Base-by-base conservation (phyloP, 2,888 invertebrate genomes). In the Agrochola macilenta region DNA sequence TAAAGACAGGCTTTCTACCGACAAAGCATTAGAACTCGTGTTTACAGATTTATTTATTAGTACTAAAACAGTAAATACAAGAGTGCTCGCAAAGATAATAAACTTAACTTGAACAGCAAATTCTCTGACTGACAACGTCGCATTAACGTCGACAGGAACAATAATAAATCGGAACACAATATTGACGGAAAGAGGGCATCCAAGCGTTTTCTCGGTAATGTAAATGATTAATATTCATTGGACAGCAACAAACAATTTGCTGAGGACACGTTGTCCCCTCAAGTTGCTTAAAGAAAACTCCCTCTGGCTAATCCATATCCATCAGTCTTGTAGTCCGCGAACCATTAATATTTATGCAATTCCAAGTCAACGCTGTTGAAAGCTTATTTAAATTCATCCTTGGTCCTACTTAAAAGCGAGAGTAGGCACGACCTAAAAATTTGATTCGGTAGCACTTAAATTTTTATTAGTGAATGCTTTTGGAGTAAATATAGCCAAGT, bases 301-400 rank as follows among this genome's bases (percentile, higher is more conserved):
- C 84, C 88, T 89, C 83, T 78, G 69, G 89, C 91, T 94, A 93
- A 94, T 95, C 94, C 92, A 91, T 92, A 93, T 92, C 93, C 92
- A 93, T 94, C 93, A 93, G 93, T 92, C 92, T 92, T 91, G 90
- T 93, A 92, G 92, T 91, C 91, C 89, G 84, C 83, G 87, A 86
- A 89, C 89, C 94, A 96, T 96, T 95, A 96, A 95, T 95, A 96
- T 96, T 95, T 94, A 95, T 95, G 93, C 93, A 93, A 92, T 93
- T 93, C 93, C 91, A 90, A 94, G 93, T 94, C 94, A 92, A 92
- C 94, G 92, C 89, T 91, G 93, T 93, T 93, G 92, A 94, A 91
- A 93, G 94, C 95, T 95, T 92, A 95, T 96, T 96, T 94, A 95
- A 94, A 96, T 96, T 96, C 95, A 95, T 94, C 93, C 94, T 93